Evolutionary conservation across 2,113 vertebrate species (phyloP).

Genomic region (Pelusios castaneus): DNA sequence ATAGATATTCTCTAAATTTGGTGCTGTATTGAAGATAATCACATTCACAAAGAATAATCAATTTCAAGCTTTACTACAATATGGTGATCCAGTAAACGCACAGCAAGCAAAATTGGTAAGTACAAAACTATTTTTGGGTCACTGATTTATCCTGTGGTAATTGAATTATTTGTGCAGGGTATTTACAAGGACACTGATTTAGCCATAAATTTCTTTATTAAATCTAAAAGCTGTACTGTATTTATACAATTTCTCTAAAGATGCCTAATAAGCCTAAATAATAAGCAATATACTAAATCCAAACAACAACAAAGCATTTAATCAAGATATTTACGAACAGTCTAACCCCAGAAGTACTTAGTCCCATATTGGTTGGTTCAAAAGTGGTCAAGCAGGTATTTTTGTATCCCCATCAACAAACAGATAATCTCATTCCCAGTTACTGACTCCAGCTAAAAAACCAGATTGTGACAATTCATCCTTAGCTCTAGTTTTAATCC

Average conservation of each 20-base stretch:
- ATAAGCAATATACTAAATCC: background rate
- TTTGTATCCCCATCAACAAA: background rate
- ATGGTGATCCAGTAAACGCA: constrained; percentile 92
- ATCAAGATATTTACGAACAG: background rate
- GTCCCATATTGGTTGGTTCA: background rate
- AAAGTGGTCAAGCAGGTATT: background rate
- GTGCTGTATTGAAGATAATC: constrained; percentile 98
- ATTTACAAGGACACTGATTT: background rate
- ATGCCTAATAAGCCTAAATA: background rate
- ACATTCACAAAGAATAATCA: constrained; percentile 99
- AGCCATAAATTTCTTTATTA: background rate
- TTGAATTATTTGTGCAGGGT: background rate
- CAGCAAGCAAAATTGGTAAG: constrained; percentile 97
- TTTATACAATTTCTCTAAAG: background rate
- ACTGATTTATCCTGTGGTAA: background rate
- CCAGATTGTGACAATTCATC: background rate
- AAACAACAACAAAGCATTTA: background rate
- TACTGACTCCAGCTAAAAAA: background rate
- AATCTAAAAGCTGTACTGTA: background rate
- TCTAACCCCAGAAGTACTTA: background rate
- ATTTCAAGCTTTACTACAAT: constrained; percentile 97
- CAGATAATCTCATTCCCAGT: background rate
- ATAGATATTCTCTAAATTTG: constrained; percentile 99
- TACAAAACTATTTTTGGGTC: background rate
- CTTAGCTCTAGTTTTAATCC: background rate